These are phyloP conservation scores for Dipodomys spectabilis DNA, from an alignment of 2,113 vertebrate genomes.

Conservation along the genomic window DNA sequence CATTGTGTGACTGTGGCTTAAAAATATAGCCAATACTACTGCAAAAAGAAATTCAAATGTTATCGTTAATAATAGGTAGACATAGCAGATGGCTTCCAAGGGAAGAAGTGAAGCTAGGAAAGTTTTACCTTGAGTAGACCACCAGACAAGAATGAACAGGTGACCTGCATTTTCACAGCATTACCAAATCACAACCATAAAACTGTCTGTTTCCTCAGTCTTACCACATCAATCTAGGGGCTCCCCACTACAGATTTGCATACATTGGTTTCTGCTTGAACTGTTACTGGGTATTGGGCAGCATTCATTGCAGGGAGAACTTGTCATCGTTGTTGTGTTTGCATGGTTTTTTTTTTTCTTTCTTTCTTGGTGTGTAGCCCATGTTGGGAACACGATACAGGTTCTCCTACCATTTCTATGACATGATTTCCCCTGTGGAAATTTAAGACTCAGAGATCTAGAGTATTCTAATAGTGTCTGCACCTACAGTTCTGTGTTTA, in stretches of 20 bases:
- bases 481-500: constrained; percentile 22
- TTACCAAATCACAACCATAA: constrained; percentile 44
- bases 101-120: constrained; percentile 3
- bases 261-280: background rate
- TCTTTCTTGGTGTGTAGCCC: constrained; percentile 61
- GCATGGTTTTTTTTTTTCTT: constrained; percentile 42
- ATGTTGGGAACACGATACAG: constrained; percentile 53
- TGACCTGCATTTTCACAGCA: constrained; percentile 11
- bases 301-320: constrained; percentile 32
- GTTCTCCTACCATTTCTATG: constrained; percentile 66
- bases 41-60: background rate
- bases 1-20: constrained; percentile 8
- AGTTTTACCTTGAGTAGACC: background rate
- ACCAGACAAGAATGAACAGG: constrained; percentile 40
- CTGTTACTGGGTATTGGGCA: background rate
- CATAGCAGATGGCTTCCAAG: background rate
- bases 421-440: constrained; percentile 53
- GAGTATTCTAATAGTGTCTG: constrained; percentile 3
- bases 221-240: background rate
- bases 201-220: constrained; percentile 26
- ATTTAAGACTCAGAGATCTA: constrained; percentile 57
- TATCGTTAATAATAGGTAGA: background rate
- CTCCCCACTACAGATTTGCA: background rate
- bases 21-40: constrained; percentile 7
- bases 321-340: constrained; percentile 47